Base-by-base conservation (phyloP, 2,797 vertebrate genomes). In the Lycodopsis pacificus region DNA sequence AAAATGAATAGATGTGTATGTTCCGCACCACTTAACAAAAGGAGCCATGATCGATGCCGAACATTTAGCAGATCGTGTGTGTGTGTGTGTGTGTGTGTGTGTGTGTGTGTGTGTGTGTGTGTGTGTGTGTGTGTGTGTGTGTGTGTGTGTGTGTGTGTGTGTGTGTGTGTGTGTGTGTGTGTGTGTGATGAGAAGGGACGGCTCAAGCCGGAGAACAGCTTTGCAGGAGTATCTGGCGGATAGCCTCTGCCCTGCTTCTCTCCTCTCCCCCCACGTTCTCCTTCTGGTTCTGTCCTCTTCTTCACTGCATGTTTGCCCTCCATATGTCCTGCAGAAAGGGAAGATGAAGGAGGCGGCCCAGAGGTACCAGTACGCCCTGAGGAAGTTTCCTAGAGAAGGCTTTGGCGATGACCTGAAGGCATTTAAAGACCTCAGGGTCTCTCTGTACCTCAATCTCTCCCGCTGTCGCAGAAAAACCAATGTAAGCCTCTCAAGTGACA, bases 331-430 rank as follows among this genome's bases (percentile, higher is more conserved):
- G 78, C 93, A 99, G 98, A 99, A 99, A 92, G 98, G 98, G 63
- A 99, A 98, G 95, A 99, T 99, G 98, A 99, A 98, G 88, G 98
- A 99, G 65, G 98, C 98, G 1, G 96, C 98, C 2, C 98, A 99
- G 95, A 94, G 98, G 89, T 99, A 99, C 90, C 98, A 99, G 91
- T 99, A 99, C 3, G 98, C 98, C 71, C 81, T 99, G 75, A 95
- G 97, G 91, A 99, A 99, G 94, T 99, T 99, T 92, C 98, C 98
- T 0, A 93, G 98, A 79, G 98, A 99, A 90, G 97, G 97, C n/a
- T 96, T 97, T n/a, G 97, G 97, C 42, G 98, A 99, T 78, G 98
- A 99, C 90, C 96, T 98, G 92, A 98, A 97, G 93, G 96, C 97
- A 0, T 99, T 99, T 86, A 98, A 96, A 82, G 98, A 99, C 87